Percentiles rank a stretch among this genome's conserved stretches.
Conservation (phyloP, 2,888 invertebrate species). For the Sicus ferrugineus region DNA sequence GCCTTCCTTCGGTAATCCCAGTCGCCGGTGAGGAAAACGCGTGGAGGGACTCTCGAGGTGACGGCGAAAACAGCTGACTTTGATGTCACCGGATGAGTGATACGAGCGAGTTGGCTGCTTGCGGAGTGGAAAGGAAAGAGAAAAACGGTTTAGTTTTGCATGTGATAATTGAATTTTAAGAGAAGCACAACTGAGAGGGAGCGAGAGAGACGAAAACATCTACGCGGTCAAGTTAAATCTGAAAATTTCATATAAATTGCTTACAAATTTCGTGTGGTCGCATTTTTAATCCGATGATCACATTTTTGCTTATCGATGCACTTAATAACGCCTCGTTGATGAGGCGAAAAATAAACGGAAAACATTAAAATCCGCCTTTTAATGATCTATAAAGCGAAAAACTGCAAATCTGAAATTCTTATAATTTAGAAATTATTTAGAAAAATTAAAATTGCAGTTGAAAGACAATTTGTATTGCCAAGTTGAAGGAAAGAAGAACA, state of each 20-base stretch:
- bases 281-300: conserved; percentile 5
- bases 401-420: no score
- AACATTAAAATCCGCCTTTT: no score
- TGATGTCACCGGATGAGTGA: not conserved
- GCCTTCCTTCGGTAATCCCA: not conserved
- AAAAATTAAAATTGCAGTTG: not conserved
- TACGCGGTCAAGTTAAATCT: not conserved
- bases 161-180: no score
- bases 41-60: not conserved
- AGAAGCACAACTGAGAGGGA: not conserved
- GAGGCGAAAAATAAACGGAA: conserved; percentile 37
- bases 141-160: not conserved
- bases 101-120: not conserved
- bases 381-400: no score
- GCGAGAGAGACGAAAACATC: not conserved
- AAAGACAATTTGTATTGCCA: not conserved
- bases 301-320: conserved; percentile 33
- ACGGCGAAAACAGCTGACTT: not conserved
- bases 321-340: conserved; percentile 35
- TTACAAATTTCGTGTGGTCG: not conserved
- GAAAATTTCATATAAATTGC: not conserved
- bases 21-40: no score
- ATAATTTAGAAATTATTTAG: not conserved
- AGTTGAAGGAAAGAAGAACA: no score
- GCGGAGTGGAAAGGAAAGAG: not conserved